phyloP scores from a whole-genome alignment of 2,888 invertebrate genomes.

The Gymnoscelis rufifasciata region DNA sequence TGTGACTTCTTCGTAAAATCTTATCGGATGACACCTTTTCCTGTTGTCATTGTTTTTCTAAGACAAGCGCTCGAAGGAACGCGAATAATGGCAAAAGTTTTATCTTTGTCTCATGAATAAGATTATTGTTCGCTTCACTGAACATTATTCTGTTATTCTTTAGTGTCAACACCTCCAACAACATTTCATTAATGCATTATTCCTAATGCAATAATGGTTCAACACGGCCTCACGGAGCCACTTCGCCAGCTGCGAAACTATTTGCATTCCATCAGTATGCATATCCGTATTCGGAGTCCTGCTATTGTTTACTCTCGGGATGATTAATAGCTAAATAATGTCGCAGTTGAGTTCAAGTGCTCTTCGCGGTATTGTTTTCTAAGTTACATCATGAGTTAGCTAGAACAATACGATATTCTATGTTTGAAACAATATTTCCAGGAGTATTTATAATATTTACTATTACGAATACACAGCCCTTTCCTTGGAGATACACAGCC shows the following conservation, averaged over 20 bases:
- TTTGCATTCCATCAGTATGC: neutral
- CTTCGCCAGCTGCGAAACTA: neutral
- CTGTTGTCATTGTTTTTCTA: too few relatives aligned
- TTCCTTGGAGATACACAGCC: too few relatives aligned
- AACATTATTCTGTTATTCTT: neutral
- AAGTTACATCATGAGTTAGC: too few relatives aligned
- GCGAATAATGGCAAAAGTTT: neutral
- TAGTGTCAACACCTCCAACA: neutral
- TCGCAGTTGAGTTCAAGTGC: neutral
- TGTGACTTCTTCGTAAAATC: too few relatives aligned
- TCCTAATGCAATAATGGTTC: neutral
- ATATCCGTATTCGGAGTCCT: neutral
- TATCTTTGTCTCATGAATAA: neutral
- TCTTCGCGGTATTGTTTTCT: too few relatives aligned
- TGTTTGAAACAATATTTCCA: too few relatives aligned
- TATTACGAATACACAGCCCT: too few relatives aligned
- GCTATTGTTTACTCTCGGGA: neutral
- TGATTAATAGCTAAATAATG: conserved; percentile 1
- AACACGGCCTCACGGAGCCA: neutral
- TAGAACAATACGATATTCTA: too few relatives aligned
- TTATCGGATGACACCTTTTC: too few relatives aligned
- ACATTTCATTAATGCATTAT: neutral
- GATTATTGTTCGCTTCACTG: neutral
- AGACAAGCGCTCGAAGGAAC: neutral
- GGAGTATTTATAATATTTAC: too few relatives aligned